Base-by-base conservation (phyloP, 2,888 invertebrate species). In the Prenolepis imparis region DNA sequence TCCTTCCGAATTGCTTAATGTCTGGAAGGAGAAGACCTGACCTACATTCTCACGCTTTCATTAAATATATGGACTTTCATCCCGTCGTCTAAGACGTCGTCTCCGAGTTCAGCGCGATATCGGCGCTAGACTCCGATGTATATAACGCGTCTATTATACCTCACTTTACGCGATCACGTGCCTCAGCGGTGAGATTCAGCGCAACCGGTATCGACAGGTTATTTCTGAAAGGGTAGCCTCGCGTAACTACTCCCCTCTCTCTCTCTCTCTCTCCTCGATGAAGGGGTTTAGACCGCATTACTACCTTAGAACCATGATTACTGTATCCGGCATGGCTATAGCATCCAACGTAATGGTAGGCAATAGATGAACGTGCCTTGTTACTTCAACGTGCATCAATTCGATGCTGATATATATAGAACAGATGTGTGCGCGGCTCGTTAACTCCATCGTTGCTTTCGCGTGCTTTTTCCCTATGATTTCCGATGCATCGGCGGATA, bases 1-100 rank as follows among this genome's bases (percentile, higher is more conserved):
- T 89, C 85, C 83, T 78, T 64, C 88, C 82, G 84, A 87, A 89
- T 89, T 83, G 87, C 89, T 89, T 89, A 87, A 89, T 83, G 87
- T 87, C 87, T 86, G 86, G 81, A 87, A 86, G 84, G 83, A 75
- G 86, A 73, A 80, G 86, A 28, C 72, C 87, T 77, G 91, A 92
- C 92, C 92, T 91, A 92, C 87, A 92, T 92, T 89, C 89, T 12
- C 32, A 82, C n/a, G 64, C 61, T 68, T 55, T 64, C 66, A 90
- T 92, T 92, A 92, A 92, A 92, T 92, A 91, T 52, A 52, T 92
- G 89, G 90, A 91, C 48, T 36, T 12, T 44, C 52, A 36, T 57
- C 52, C 63, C 44, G 36, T 81, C 39, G 41, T 41, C 68, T 64
- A 64, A 74, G 63, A 72, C 67, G 48, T 18, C 59, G 78, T 68